Base-by-base conservation (phyloP, 2,797 vertebrate species). In the Myotis planiceps region DNA sequence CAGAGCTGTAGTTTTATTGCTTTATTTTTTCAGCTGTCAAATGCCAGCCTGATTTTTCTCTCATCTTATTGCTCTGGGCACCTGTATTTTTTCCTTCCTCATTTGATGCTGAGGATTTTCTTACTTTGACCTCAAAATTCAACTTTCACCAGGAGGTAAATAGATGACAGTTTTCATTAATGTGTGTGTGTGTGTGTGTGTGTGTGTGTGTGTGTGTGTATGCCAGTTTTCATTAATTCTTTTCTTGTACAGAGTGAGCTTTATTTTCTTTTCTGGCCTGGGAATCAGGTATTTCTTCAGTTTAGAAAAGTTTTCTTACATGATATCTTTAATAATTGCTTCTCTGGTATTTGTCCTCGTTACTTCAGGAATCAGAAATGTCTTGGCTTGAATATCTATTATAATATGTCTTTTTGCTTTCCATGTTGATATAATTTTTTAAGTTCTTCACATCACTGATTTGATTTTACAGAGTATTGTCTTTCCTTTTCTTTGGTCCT, bases 221-320 rank as follows among this genome's bases (percentile, higher is more conserved):
- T 25, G 47, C 84, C 82, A 53, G 7, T 84, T 66, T 95, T 51
- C 23, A 47, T 63, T 60, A 15, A 32, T 45, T 68, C 47, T 93
- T 74, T 53, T 76, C 21, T 78, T 34, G 2, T 45, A 37, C 1
- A 79, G 53, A 76, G 34, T 94, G 25, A 51, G 14, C 16, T 69
- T 69, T 34, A 34, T 6, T 18, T 51, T 25, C 16, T 2, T 10
- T n/a, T 37, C 7, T 3, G 3, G 3, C 51, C 4, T 88, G 5
- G n/a, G 27, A 88, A 53, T 39, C 23, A 3, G 29, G 3, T 75
- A 32, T 79, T 90, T 82, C 29, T 95, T 90, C 21, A 42, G 29
- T 34, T 89, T 37, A 85, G 68, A 84, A 58, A 65, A 78, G 4
- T 88, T 85, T 88, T 93, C 63, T 92, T 82, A 34, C 25, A 14